Evolutionary conservation across 2,113 vertebrate genomes (phyloP).

Genomic region (Pandion haliaetus): DNA sequence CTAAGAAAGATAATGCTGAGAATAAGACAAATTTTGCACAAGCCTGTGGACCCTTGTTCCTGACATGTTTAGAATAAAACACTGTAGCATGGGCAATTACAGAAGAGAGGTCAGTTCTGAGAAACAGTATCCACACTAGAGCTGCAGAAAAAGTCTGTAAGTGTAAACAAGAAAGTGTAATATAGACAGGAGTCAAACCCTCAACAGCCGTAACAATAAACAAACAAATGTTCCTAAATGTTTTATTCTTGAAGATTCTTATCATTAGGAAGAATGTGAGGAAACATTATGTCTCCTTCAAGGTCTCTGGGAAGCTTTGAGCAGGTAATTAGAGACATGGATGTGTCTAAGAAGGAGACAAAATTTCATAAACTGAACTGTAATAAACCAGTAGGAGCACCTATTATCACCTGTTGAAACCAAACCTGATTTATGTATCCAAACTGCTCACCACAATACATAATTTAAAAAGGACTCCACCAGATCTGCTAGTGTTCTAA

Average conservation of each 20-base stretch:
- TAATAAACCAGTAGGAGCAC: background rate
- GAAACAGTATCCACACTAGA: background rate
- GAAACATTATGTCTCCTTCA: background rate
- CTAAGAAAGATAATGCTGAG: background rate
- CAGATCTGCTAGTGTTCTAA: background rate
- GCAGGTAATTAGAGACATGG: background rate
- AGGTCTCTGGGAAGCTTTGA: background rate
- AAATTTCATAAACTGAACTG: background rate
- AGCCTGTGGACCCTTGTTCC: background rate
- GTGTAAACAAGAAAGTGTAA: background rate
- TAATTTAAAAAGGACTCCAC: background rate
- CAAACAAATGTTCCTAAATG: background rate
- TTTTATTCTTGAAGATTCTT: background rate
- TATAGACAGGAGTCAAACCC: background rate
- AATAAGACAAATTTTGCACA: background rate
- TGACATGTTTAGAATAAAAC: background rate
- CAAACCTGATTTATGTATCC: background rate
- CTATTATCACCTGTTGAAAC: background rate
- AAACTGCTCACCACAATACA: background rate
- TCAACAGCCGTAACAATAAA: background rate
- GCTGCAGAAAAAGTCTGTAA: background rate
- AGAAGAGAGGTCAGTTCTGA: background rate
- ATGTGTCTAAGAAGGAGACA: background rate
- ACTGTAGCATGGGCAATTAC: rapidly evolving
- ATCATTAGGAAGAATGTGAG: background rate